These are phyloP conservation scores for Taenioides sp. DNA, from an alignment of 2,797 vertebrate genomes.

Conservation along the genomic window DNA sequence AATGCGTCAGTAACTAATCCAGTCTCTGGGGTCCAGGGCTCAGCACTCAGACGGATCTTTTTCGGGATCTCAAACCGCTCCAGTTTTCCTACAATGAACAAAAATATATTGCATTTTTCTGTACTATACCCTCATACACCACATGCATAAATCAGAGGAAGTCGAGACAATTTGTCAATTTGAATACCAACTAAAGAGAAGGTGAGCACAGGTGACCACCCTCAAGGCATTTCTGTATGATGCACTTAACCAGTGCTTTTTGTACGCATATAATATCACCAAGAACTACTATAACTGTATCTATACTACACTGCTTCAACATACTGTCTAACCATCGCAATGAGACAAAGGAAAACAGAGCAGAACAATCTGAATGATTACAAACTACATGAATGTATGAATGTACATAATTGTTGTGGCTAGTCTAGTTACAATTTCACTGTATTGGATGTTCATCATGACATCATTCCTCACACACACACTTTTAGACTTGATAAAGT, in stretches of 20 bases:
- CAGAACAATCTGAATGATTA: no score
- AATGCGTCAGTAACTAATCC: constrained; percentile 97
- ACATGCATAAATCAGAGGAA: background rate
- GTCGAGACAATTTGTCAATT: no score
- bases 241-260: no score
- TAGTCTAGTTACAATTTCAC: no score
- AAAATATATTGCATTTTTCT: no score
- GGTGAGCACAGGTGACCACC: background rate
- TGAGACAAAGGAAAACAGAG: no score
- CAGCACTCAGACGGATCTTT: constrained; percentile 92
- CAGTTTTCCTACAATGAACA: constrained; percentile 80
- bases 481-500: background rate
- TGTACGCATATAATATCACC: no score
- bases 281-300: background rate
- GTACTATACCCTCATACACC: background rate
- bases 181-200: background rate
- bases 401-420: no score
- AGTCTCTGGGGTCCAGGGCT: constrained; percentile 96
- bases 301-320: background rate
- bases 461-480: background rate
- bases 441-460: background rate
- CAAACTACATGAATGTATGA: no score
- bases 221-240: background rate
- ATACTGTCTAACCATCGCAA: background rate
- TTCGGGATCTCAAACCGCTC: constrained; percentile 96